Evolutionary conservation across 2,888 invertebrate species (phyloP).

Genomic region (Chymomyza fuscimana): DNA sequence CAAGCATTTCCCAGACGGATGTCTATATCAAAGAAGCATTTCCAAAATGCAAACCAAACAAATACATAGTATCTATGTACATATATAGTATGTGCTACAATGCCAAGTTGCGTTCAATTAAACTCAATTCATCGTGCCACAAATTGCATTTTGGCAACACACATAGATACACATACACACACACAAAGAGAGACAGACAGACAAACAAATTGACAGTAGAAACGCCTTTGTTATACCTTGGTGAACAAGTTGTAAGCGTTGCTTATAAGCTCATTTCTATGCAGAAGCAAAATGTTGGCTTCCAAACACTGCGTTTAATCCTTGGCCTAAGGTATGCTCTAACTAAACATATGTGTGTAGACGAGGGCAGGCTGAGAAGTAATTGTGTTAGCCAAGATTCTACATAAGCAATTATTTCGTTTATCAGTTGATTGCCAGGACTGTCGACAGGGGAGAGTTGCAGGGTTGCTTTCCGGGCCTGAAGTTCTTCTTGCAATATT

Average conservation of each 20-base stretch:
- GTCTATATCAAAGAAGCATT: neutral
- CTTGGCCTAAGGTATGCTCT: neutral
- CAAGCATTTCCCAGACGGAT: neutral
- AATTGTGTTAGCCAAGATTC: no score
- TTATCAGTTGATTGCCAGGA: no score
- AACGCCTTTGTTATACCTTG: neutral
- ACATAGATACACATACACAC: neutral
- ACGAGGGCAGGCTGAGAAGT: neutral
- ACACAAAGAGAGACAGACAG: neutral
- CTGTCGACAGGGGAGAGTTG: no score
- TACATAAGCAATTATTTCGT: no score
- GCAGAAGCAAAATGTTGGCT: neutral
- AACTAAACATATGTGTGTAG: neutral
- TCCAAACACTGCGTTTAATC: neutral
- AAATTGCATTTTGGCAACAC: neutral
- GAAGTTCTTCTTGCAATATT: no score
- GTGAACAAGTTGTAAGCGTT: neutral
- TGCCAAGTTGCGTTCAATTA: no score
- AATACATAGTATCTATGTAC: neutral
- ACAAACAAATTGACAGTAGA: neutral
- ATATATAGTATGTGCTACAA: neutral
- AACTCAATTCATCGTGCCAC: neutral
- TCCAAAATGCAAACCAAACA: neutral
- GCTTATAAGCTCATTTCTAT: neutral
- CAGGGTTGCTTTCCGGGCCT: no score